Evolutionary conservation across 1,140 invertebrate species (phyloP), one percentile per base, ranked within the genome.

Genomic region (Drosophila nikananu): DNA sequence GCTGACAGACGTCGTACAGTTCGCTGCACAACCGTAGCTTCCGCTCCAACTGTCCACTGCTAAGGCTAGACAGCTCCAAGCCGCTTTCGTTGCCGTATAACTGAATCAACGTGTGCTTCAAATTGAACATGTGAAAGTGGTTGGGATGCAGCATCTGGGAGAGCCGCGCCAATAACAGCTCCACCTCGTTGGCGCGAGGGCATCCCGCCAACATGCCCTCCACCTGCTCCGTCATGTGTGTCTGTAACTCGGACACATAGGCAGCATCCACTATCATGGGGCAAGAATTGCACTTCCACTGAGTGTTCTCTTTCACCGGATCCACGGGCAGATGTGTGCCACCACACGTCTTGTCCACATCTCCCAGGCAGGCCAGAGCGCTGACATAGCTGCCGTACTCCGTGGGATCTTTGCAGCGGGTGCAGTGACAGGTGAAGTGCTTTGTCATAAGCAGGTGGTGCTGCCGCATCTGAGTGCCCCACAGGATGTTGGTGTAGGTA

Each of bases 401-500:
- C 0, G 96, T 97, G 19, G 96, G 95, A 93, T 97, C 97, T 3
- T 93, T 90, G 74, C 97, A 98, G 74, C 97, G 95, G 39, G 93
- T 71, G 91, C 97, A 98, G 63, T 93, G 93, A 70, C 97, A 98
- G 6, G 93, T 92, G 78, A 98, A 98, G 86, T 97, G 97, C 93
- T 98, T 98, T 0, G 96, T 97, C 54, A 96, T 94, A 48, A 94
- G 94, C 5, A 98, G 93, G 94, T 98, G 97, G 79, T 97, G 95
- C 63, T 96, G 94, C 76, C 97, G 94, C 17, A 95, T 95, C 81
- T 96, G 95, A 0, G 97, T 98, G 2, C 96, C 96, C 97, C 97
- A 97, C 55, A 98, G 93, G 5, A 96, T 96, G 86, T 98, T 97
- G 2, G 97, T 97, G 73, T 98, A 97, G 94, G 96, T 97, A 0